Percentiles rank a stretch among this genome's conserved stretches.
Evolutionary conservation across 1,140 invertebrate genomes (phyloP).

Genomic region (Drosophila kikkawai): DNA sequence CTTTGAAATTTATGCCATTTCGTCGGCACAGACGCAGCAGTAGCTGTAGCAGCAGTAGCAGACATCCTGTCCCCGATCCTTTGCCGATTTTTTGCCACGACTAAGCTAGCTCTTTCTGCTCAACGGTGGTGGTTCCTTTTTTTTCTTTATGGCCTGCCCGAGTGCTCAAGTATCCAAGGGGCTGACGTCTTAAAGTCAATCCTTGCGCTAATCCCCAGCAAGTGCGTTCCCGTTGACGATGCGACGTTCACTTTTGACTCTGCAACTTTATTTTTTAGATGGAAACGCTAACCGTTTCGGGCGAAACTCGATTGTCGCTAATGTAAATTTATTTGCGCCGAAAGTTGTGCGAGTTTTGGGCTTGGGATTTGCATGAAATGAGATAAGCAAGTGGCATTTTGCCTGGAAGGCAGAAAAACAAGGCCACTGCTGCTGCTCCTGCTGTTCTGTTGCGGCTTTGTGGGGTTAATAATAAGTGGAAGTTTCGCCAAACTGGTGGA

Average conservation of each 20-base stretch:
- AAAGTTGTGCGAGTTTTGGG: conserved; percentile 46
- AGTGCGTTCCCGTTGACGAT: conserved; percentile 54
- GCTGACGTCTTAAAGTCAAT: conserved; percentile 77
- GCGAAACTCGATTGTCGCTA: conserved; percentile 58
- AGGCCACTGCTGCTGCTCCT: conserved; percentile 7
- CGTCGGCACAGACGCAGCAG: conserved; percentile 47
- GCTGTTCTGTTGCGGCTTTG: conserved; percentile 21
- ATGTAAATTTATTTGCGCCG: conserved; percentile 63
- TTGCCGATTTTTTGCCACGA: conserved; percentile 31
- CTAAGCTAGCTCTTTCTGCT: conserved; percentile 36
- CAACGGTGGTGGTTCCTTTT: conserved; percentile 6
- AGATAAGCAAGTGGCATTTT: conserved; percentile 59
- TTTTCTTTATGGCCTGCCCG: conserved; percentile 61
- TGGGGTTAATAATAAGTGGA: conserved; percentile 34
- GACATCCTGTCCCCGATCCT: conserved; percentile 23
- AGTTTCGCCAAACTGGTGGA: conserved; percentile 9
- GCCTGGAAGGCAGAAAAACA: conserved; percentile 19
- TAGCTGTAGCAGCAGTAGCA: conserved; percentile 8
- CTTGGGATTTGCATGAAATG: conserved; percentile 61
- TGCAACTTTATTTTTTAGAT: conserved; percentile 24
- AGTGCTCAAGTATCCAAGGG: conserved; percentile 52
- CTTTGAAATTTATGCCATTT: conserved; percentile 81
- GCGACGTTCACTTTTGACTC: conserved; percentile 63
- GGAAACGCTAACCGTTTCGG: conserved; percentile 26
- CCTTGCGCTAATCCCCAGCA: conserved; percentile 73